A percentile compares a stretch with the other conserved stretches of the same genome.
Evolutionary conservation across 2,888 invertebrate species (phyloP).

Genomic region (Mythimna pallens): DNA sequence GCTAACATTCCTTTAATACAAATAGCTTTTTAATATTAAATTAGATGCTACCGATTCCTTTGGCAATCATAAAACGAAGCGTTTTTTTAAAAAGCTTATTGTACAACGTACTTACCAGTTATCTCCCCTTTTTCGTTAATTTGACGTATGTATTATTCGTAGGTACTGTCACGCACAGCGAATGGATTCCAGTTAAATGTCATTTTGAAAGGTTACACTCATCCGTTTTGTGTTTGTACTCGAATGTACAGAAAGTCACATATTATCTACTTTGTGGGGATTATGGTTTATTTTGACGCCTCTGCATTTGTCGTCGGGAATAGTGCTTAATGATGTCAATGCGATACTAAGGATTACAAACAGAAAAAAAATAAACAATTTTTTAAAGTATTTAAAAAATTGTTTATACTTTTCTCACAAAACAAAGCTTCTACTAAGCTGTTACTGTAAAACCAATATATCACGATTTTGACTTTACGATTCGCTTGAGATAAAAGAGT

Average conservation of each 20-base stretch:
- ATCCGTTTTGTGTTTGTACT: conserved; percentile 39
- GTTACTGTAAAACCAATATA: conserved; percentile 33
- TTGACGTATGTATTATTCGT: conserved; percentile 63
- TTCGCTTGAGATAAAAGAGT: conserved; percentile 18
- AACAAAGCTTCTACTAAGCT: conserved; percentile 29
- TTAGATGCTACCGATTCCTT: conserved; percentile 69
- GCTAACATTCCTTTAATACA: conserved; percentile 75
- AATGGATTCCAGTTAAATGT: conserved; percentile 52
- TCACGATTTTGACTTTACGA: conserved; percentile 53
- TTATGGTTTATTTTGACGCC: conserved; percentile 44
- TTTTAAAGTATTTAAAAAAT: conserved; percentile 12
- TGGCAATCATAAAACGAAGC: conserved; percentile 71
- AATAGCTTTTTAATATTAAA: conserved; percentile 78
- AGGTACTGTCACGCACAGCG: conserved; percentile 55
- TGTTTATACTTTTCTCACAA: conserved; percentile 33
- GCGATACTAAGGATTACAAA: conserved; percentile 43
- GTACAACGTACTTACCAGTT: conserved; percentile 52
- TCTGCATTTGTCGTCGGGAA: conserved; percentile 28
- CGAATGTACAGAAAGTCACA: conserved; percentile 40
- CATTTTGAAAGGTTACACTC: conserved; percentile 58
- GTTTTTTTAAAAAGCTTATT: conserved; percentile 55
- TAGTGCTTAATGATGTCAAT: conserved; percentile 30
- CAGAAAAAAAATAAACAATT: too few species aligned
- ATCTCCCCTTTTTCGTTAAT: conserved; percentile 59
- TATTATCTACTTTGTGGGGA: conserved; percentile 33